Evolutionary conservation across 1,140 invertebrate species (phyloP), one percentile per base, ranked within the genome.

Genomic region (Dryas iulia): DNA sequence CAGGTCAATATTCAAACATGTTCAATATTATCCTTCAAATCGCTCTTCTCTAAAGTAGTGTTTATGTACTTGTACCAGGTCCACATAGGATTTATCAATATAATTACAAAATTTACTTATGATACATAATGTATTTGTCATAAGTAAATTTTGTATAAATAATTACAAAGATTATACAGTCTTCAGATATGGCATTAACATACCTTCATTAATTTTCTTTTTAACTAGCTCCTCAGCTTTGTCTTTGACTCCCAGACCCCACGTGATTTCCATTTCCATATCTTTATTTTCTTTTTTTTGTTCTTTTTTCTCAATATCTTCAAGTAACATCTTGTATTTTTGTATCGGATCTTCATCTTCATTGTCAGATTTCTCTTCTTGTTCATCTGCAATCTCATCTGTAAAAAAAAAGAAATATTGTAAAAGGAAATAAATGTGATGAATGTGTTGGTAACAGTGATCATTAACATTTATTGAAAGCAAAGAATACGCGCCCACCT

Each of bases 191-290:
- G 25, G 5, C 21, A 56, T 24, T 56, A 31, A 74, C 33, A 47
- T 71, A 91, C 89, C 87, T 82, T 85, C 79, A 69, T 77, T 84
- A 14, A 86, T 65, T 71, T 90, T 91, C 70, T 96, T 94, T 80
- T 96, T 95, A 0, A 96, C 92, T 2, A 95, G 68, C 77, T 95
- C 90, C 66, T 96, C 93, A 14, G 94, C 93, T 84, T 96, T 97
- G 67, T 96, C 94, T 78, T 96, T 95, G 0, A 94, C 78, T 28
- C 94, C 94, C 54, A 96, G 81, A n/a, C 95, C 95, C 97, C 97
- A 98, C 2, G 95, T 95, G 64, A 97, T 95, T 93, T 98, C 96
- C 93, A 98, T 95, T 89, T 96, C 95, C 72, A 96, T 94, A 52
- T 96, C 94, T 68, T 94, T 94, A 67, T 95, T 94, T 64, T 96